Conservation (phyloP, 2,797 vertebrate species). For the Neostethus bicornis region DNA sequence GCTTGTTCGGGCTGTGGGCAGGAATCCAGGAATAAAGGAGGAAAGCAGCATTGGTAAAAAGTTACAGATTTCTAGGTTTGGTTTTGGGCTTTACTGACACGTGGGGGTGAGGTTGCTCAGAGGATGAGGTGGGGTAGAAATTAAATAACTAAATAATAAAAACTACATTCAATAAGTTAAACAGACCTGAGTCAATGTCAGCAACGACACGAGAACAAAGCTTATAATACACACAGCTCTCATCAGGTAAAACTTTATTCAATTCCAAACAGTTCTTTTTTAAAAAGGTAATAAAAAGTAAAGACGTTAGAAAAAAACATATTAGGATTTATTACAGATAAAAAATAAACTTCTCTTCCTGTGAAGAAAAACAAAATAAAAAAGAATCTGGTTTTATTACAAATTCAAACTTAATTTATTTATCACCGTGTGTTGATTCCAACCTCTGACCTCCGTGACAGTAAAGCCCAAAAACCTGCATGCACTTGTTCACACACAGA, state of each 20-base stretch:
- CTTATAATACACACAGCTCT: slow-evolving; percentile 38
- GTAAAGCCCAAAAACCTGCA: slow-evolving; percentile 33
- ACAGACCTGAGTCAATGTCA: slow-evolving; percentile 2
- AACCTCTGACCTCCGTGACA: slow-evolving; percentile 47
- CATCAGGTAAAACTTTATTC: slow-evolving; percentile 63
- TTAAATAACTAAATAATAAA: slow-evolving; percentile 8
- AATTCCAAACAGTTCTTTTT: slow-evolving; percentile 44
- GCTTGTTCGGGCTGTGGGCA: slow-evolving; percentile 92
- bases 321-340: slow-evolving; percentile 75
- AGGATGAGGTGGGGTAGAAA: slow-evolving; percentile 11
- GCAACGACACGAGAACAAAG: slow-evolving; percentile 4
- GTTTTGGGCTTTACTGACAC: slow-evolving; percentile 32
- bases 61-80: background rate
- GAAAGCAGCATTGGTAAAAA: slow-evolving; percentile 23
- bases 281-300: slow-evolving; percentile 23
- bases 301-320: slow-evolving; percentile 7
- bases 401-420: slow-evolving; percentile 8
- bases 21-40: slow-evolving; percentile 34
- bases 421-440: slow-evolving; percentile 37
- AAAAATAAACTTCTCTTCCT: slow-evolving; percentile 80
- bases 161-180: slow-evolving; percentile 9
- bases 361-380: slow-evolving; percentile 66
- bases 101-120: slow-evolving; percentile 16
- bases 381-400: slow-evolving; percentile 29
- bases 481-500: slow-evolving; percentile 40